phyloP scores from a whole-genome alignment of 2,113 vertebrate species.

The Octodon degus region DNA sequence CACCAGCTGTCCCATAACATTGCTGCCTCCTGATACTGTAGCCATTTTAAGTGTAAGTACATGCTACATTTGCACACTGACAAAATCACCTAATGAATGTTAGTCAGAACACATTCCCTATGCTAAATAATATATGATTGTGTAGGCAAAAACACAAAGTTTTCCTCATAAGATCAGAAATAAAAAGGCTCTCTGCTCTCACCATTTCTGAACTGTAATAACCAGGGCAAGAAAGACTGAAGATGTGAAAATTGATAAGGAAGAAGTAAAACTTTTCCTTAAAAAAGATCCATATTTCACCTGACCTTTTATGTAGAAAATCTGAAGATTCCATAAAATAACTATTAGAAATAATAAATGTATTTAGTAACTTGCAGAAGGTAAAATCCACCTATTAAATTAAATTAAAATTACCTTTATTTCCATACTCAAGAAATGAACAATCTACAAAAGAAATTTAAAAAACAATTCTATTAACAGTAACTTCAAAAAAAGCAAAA shows the following conservation, averaged over 20 bases:
- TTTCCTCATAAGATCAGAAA: not conserved
- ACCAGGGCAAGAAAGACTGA: not conserved
- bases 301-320: not conserved
- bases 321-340: not conserved
- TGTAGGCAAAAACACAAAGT: not conserved
- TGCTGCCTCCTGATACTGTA: not conserved
- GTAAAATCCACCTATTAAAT: not conserved
- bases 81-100: not conserved
- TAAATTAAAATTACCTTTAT: not conserved
- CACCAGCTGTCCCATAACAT: not conserved
- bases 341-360: not conserved
- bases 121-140: not conserved
- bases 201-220: not conserved
- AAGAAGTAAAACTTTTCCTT: constrained; percentile 15
- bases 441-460: constrained; percentile 6
- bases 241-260: not conserved
- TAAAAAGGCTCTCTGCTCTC: not conserved
- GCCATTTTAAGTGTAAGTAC: not conserved
- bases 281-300: not conserved
- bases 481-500: constrained; percentile 26
- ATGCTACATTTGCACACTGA: not conserved
- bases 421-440: not conserved
- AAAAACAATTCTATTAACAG: not conserved
- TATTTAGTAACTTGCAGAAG: not conserved
- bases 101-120: not conserved